Evolutionary conservation across 2,888 invertebrate species (phyloP).

Genomic region (Eudemis profundana): DNA sequence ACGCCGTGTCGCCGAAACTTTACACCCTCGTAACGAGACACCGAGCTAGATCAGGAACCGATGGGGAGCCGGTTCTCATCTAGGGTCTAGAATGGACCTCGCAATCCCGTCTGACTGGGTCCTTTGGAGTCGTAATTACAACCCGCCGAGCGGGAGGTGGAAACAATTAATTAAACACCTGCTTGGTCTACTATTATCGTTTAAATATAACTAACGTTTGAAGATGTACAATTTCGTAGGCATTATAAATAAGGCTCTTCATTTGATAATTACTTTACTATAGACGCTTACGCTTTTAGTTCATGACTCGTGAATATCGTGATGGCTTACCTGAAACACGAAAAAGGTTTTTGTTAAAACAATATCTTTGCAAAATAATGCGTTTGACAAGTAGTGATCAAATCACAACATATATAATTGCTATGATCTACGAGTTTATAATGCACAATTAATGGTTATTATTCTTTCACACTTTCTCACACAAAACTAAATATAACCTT

Average conservation of each 20-base stretch:
- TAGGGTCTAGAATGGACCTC: conserved; percentile 46
- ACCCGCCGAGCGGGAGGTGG: conserved; percentile 48
- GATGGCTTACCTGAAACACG: conserved; percentile 53
- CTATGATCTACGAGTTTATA: not conserved
- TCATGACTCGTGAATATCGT: not conserved
- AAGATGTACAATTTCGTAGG: conserved; percentile 52
- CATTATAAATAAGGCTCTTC: conserved; percentile 48
- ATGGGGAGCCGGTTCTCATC: conserved; percentile 43
- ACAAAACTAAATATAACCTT: conserved; percentile 32
- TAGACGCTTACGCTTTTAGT: conserved; percentile 4
- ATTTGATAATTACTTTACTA: conserved; percentile 41
- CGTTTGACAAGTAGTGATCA: not conserved
- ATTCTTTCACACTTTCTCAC: conserved; percentile 32
- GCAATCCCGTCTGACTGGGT: conserved; percentile 56
- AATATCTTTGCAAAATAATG: not conserved
- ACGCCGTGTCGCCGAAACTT: conserved; percentile 66
- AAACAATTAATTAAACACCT: conserved; percentile 67
- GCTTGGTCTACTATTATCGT: conserved; percentile 50
- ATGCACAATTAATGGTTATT: conserved; percentile 26
- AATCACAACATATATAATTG: conserved; percentile 15
- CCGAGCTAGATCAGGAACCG: conserved; percentile 45
- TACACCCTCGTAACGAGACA: conserved; percentile 72
- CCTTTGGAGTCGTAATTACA: conserved; percentile 56
- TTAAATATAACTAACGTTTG: conserved; percentile 55
- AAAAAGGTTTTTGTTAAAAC: conserved; percentile 28